A percentile compares a stretch with the other conserved stretches of the same genome.
Conservation (phyloP, 2,888 invertebrate genomes). For the Trimorus sp. region DNA sequence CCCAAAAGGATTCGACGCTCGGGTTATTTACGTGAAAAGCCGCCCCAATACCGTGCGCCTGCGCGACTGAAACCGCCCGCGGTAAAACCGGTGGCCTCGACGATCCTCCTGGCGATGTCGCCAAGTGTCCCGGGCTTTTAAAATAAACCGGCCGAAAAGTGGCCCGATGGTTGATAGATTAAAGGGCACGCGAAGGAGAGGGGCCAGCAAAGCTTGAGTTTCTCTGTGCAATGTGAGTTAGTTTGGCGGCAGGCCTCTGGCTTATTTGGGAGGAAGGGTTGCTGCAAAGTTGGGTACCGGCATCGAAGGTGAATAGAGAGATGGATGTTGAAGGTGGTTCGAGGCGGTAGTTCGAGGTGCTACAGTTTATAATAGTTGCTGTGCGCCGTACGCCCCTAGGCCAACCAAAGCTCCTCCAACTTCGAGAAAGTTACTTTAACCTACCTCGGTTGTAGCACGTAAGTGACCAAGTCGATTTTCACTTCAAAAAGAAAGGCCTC, state of each 20-base stretch:
- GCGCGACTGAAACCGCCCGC: conserved; percentile 33
- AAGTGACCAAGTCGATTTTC: conserved; percentile 68
- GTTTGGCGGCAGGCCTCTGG: conserved; percentile 77
- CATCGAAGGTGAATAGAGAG: conserved; percentile 69
- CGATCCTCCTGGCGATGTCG: conserved; percentile 25
- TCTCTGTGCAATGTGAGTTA: conserved; percentile 74
- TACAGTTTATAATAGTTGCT: conserved; percentile 82
- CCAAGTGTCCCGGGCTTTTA: conserved; percentile 57
- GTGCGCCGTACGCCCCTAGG: conserved; percentile 76
- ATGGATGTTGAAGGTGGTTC: conserved; percentile 74
- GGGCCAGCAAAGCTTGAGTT: conserved; percentile 72
- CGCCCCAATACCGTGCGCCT: conserved; percentile 23
- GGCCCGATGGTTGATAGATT: conserved; percentile 81
- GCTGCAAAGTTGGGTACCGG: conserved; percentile 70
- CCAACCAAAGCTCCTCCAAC: conserved; percentile 78
- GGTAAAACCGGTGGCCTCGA: conserved; percentile 3
- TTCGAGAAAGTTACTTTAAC: conserved; percentile 81
- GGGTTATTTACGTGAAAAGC: conserved; percentile 21
- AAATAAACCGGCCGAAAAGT: conserved; percentile 74
- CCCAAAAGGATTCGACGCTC: no score
- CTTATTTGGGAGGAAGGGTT: conserved; percentile 76
- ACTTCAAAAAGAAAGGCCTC: conserved; percentile 62
- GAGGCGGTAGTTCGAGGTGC: conserved; percentile 81
- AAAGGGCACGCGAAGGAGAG: conserved; percentile 78
- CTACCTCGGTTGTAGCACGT: conserved; percentile 74